Conservation (phyloP, 1,140 invertebrate species). For the Drosophila ohnishii region DNA sequence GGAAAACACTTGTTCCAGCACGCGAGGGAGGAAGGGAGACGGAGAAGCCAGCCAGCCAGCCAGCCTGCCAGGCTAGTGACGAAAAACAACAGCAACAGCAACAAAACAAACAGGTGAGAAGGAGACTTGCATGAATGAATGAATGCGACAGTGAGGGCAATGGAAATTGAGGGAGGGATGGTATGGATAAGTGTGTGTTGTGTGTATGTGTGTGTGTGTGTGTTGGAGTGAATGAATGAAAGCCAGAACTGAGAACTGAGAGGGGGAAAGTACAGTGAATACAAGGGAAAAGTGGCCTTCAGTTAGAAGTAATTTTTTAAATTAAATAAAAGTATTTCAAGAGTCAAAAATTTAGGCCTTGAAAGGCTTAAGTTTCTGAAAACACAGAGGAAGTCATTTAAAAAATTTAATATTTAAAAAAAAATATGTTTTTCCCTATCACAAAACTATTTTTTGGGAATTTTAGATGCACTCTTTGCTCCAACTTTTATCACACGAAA, state of each 20-base stretch:
- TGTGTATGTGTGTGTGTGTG: background rate
- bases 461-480: background rate
- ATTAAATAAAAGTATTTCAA: too few relatives aligned
- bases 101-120: slow-evolving; percentile 69
- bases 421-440: too few relatives aligned
- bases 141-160: slow-evolving; percentile 31
- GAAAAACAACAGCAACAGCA: slow-evolving; percentile 50
- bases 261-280: slow-evolving; percentile 6
- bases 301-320: background rate
- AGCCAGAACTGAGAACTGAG: slow-evolving; percentile 10
- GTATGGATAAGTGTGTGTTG: too few relatives aligned
- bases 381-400: too few relatives aligned
- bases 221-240: background rate
- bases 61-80: slow-evolving; percentile 39
- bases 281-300: background rate
- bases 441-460: background rate
- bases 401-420: too few relatives aligned
- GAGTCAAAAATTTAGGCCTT: too few relatives aligned
- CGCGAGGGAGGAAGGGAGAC: slow-evolving; percentile 28
- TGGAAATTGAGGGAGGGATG: slow-evolving; percentile 17
- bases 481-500: too few relatives aligned
- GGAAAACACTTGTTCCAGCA: slow-evolving; percentile 76
- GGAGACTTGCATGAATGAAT: slow-evolving; percentile 69
- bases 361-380: too few relatives aligned
- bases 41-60: slow-evolving; percentile 26